Conservation (phyloP, 2,888 invertebrate species). For the Norana najaformis region DNA sequence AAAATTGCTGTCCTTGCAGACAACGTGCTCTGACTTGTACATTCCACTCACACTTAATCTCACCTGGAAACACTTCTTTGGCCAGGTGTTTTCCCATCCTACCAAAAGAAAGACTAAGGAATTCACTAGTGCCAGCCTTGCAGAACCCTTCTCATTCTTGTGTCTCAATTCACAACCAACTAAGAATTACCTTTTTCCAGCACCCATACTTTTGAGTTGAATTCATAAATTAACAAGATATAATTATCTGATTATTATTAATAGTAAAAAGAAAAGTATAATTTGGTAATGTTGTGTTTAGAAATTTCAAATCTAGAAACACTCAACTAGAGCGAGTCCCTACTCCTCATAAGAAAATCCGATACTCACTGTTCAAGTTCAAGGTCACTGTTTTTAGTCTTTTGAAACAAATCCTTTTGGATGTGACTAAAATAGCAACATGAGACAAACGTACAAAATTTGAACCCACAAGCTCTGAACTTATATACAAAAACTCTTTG, state of each 20-base stretch:
- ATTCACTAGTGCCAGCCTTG: no score
- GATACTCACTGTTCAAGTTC: slow-evolving; percentile 81
- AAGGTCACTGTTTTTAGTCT: slow-evolving; percentile 97
- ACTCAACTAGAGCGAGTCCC: not conserved
- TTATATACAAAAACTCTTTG: not conserved
- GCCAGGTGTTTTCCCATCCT: no score
- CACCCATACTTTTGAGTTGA: not conserved
- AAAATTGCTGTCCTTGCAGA: no score
- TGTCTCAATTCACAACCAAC: not conserved
- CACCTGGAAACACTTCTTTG: no score
- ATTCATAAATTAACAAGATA: not conserved
- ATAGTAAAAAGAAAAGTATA: not conserved
- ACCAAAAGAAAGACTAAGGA: no score
- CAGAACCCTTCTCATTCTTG: no score
- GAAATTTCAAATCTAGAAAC: not conserved
- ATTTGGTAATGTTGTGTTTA: not conserved
- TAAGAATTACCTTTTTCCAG: not conserved
- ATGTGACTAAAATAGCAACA: slow-evolving; percentile 73
- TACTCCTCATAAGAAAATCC: not conserved
- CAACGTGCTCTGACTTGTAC: no score
- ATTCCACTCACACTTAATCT: no score
- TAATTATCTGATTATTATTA: not conserved
- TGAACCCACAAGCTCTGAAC: not conserved
- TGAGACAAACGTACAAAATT: not conserved
- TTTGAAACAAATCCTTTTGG: slow-evolving; percentile 93